phyloP scores from a whole-genome alignment of 1,140 invertebrate genomes.

The Pantala flavescens region DNA sequence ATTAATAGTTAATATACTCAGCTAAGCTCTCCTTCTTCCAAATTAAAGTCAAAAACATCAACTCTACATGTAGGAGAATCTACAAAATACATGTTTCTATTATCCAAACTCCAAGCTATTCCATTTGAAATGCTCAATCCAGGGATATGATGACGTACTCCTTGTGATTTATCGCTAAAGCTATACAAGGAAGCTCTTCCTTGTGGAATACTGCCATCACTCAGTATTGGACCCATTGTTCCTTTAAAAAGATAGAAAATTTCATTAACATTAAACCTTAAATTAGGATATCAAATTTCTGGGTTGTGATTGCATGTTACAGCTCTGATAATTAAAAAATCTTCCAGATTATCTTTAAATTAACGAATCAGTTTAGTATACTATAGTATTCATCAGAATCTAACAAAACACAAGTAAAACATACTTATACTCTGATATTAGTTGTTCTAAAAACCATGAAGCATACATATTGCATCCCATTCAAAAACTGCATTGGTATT shows the following conservation, averaged over 20 bases:
- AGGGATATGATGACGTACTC: neutral
- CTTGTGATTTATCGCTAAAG: neutral
- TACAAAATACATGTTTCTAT: conserved; percentile 34
- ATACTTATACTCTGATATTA: too few species aligned
- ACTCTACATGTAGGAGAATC: conserved; percentile 32
- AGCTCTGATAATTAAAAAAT: too few species aligned
- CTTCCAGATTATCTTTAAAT: too few species aligned
- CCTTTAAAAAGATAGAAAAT: neutral
- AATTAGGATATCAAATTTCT: too few species aligned
- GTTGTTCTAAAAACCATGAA: too few species aligned
- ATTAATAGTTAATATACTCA: conserved; percentile 5
- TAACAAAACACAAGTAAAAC: too few species aligned
- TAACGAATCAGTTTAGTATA: too few species aligned
- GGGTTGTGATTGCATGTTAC: too few species aligned
- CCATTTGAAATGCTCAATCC: conserved; percentile 32
- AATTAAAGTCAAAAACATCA: conserved; percentile 34
- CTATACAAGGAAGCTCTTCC: neutral
- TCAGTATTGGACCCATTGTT: neutral
- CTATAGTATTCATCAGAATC: too few species aligned
- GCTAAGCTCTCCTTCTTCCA: conserved; percentile 28
- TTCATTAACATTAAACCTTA: too few species aligned
- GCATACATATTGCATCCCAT: too few species aligned
- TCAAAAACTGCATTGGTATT: too few species aligned
- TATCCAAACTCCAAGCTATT: conserved; percentile 33
- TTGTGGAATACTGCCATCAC: neutral